These are phyloP conservation scores for Mungos mungo DNA, from an alignment of 2,113 vertebrate genomes.

Conservation along the genomic window DNA sequence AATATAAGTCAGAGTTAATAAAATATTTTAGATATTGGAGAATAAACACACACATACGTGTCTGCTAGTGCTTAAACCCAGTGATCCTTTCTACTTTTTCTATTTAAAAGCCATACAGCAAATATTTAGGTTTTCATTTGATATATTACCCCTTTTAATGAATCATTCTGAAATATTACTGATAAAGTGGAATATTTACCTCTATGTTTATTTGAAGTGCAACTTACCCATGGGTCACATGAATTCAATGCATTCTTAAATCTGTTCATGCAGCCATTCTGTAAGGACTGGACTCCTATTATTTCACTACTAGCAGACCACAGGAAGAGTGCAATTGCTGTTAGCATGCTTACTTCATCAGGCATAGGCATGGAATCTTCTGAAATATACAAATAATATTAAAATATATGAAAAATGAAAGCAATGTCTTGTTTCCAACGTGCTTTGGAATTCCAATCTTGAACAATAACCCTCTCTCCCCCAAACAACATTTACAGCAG, in stretches of 20 bases:
- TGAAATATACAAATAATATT: slow-evolving; percentile 70
- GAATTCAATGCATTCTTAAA: slow-evolving; percentile 95
- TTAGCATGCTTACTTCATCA: slow-evolving; percentile 96
- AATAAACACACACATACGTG: not conserved
- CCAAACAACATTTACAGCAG: not conserved
- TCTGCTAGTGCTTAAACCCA: not conserved
- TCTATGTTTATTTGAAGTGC: not conserved
- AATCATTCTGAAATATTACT: slow-evolving; percentile 48
- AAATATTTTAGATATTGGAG: slow-evolving; percentile 18
- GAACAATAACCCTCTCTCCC: not conserved
- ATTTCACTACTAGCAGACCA: slow-evolving; percentile 94
- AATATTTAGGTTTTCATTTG: slow-evolving; percentile 31
- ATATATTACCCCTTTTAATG: slow-evolving; percentile 3
- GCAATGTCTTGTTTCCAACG: slow-evolving; percentile 2
- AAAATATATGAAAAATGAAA: slow-evolving; percentile 57
- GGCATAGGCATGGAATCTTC: slow-evolving; percentile 89
- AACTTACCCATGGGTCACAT: slow-evolving; percentile 93
- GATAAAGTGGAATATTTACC: not conserved
- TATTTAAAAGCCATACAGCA: slow-evolving; percentile 26
- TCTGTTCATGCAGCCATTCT: slow-evolving; percentile 94
- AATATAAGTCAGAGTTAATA: not conserved
- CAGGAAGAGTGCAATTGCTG: slow-evolving; percentile 95
- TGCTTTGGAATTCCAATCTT: slow-evolving; percentile 42
- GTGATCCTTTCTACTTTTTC: slow-evolving; percentile 17
- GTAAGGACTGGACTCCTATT: slow-evolving; percentile 94